These are phyloP conservation scores for Aporophyla lueneburgensis DNA, from an alignment of 2,888 invertebrate genomes.

Conservation along the genomic window DNA sequence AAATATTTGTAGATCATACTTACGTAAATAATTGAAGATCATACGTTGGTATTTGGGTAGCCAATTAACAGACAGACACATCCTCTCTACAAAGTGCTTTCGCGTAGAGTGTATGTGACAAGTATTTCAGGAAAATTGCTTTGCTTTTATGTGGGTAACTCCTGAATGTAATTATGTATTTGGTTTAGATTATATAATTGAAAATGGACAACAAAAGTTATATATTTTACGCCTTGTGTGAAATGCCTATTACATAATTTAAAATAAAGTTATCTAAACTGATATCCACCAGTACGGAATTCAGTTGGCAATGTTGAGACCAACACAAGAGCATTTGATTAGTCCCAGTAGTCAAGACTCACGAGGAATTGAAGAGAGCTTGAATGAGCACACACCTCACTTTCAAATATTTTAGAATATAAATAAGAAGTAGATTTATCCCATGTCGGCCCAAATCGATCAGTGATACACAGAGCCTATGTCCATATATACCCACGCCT, in stretches of 20 bases:
- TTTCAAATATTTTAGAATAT: not conserved
- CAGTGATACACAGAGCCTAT: conserved; percentile 3
- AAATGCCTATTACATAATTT: not conserved
- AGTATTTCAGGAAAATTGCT: conserved; percentile 25
- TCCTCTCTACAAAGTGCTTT: conserved; percentile 13
- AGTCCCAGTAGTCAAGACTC: not conserved
- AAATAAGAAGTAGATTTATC: not conserved
- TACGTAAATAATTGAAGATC: conserved; percentile 9
- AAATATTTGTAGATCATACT: conserved; percentile 16
- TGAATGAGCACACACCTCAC: not conserved
- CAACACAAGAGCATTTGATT: not conserved
- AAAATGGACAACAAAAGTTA: not conserved
- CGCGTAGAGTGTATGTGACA: conserved; percentile 15
- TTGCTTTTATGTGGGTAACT: conserved; percentile 2
- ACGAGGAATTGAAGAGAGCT: not conserved
- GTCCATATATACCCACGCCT: too few relatives aligned
- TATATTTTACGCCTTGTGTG: not conserved
- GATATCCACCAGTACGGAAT: not conserved
- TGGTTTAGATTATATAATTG: not conserved
- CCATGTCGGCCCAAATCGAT: not conserved
- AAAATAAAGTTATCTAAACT: not conserved
- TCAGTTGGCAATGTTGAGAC: not conserved
- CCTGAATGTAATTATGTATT: not conserved
- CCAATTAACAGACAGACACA: conserved; percentile 35
- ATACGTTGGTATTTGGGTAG: conserved; percentile 13